Conservation (phyloP, 2,888 invertebrate genomes). For the Aphodius sticticus region DNA sequence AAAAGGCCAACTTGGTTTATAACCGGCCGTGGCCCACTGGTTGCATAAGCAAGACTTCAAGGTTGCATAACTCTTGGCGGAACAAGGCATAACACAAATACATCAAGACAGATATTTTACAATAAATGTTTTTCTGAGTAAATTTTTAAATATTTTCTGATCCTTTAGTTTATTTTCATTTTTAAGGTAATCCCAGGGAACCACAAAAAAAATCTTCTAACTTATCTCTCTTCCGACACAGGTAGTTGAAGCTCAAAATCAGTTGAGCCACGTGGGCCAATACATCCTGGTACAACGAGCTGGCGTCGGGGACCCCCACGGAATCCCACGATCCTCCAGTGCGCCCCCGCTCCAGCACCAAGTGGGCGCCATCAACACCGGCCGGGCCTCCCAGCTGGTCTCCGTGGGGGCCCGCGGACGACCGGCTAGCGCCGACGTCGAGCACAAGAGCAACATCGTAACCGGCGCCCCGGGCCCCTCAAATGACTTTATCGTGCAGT, state of each 20-base stretch:
- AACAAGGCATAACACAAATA: no score
- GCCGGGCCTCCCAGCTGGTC: slow-evolving; percentile 52
- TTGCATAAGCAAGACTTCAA: no score
- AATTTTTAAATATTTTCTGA: no score
- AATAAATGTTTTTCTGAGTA: no score
- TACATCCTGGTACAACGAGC: slow-evolving; percentile 84
- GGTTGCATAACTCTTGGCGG: no score
- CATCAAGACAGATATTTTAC: no score
- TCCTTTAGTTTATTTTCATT: no score
- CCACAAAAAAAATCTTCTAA: no score
- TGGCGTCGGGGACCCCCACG: slow-evolving; percentile 62
- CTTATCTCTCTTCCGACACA: slow-evolving; percentile 46
- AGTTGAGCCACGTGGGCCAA: slow-evolving; percentile 73
- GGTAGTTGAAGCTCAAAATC: slow-evolving; percentile 70
- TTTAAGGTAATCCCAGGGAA: no score
- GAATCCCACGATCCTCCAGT: slow-evolving; percentile 83
- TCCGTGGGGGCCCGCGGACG: slow-evolving; percentile 65
- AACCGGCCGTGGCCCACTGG: no score
- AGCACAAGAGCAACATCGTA: slow-evolving; percentile 46
- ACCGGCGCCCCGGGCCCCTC: slow-evolving; percentile 36
- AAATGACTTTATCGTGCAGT: slow-evolving; percentile 44
- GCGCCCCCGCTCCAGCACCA: slow-evolving; percentile 74
- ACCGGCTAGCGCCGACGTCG: slow-evolving; percentile 72
- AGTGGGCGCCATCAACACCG: slow-evolving; percentile 51
- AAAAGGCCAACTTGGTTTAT: no score